Evolutionary conservation across 2,113 vertebrate genomes (phyloP).

Genomic region (Delphinus delphis): DNA sequence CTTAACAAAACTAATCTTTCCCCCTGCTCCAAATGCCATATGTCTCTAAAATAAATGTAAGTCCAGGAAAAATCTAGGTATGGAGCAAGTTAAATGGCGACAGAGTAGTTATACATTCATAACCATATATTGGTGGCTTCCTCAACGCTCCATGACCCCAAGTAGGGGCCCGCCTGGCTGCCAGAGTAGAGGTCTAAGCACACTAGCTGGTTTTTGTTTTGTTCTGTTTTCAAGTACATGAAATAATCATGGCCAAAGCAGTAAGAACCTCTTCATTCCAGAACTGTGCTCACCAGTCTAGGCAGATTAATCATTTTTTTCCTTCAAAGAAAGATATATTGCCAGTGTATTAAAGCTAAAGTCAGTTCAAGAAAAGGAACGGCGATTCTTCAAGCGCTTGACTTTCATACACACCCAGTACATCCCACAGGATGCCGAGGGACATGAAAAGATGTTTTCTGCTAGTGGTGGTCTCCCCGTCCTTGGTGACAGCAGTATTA

Average conservation of each 20-base stretch:
- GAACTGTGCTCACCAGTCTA: background rate
- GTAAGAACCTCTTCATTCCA: background rate
- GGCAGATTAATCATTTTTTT: background rate
- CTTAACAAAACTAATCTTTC: background rate
- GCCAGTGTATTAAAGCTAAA: background rate
- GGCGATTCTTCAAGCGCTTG: background rate
- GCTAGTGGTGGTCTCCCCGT: background rate
- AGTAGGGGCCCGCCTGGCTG: background rate
- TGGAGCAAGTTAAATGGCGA: too few relatives aligned
- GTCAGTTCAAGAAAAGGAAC: background rate
- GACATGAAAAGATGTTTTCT: background rate
- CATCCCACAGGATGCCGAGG: background rate
- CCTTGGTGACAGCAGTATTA: constrained; percentile 33
- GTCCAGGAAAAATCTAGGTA: background rate
- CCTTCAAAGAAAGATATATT: background rate
- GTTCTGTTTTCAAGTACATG: background rate
- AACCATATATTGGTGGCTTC: rapidly evolving
- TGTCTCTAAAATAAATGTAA: background rate
- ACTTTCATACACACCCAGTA: background rate
- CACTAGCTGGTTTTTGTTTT: background rate
- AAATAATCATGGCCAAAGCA: background rate
- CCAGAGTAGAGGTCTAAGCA: background rate
- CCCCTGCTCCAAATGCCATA: background rate
- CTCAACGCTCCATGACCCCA: background rate
- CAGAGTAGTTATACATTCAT: background rate